These are phyloP conservation scores for Philotrypesis tridentata DNA, from an alignment of 1,140 invertebrate species.

Conservation along the genomic window DNA sequence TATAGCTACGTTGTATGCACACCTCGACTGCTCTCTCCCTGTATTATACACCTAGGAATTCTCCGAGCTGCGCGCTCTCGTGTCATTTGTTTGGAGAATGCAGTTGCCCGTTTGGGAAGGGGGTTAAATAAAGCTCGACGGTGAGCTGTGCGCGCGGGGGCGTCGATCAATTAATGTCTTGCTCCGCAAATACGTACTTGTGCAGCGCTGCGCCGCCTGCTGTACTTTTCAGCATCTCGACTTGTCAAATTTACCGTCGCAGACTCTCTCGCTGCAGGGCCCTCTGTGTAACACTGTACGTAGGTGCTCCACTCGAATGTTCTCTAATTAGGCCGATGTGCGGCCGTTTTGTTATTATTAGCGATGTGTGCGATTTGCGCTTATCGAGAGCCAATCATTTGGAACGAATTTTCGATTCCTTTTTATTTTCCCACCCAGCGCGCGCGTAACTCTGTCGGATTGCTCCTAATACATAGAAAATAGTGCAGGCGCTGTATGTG, in stretches of 20 bases:
- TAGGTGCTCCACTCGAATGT: background rate
- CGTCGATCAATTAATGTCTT: background rate
- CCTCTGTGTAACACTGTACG: too few relatives aligned
- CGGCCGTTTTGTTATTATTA: background rate
- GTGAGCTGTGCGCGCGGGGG: too few relatives aligned
- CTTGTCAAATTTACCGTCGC: slow-evolving; percentile 3
- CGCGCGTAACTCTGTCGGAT: background rate
- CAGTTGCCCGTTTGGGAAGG: too few relatives aligned
- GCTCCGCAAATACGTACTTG: background rate
- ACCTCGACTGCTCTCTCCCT: background rate
- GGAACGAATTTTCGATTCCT: background rate
- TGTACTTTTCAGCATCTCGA: slow-evolving; percentile 30
- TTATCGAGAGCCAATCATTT: background rate
- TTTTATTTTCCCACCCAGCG: background rate
- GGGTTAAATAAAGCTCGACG: slow-evolving; percentile 47
- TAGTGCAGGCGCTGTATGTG: too few relatives aligned
- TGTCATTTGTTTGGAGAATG: slow-evolving; percentile 67
- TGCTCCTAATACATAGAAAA: too few relatives aligned
- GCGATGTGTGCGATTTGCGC: background rate
- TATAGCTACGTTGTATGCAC: background rate
- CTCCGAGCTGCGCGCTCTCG: too few relatives aligned
- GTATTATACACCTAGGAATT: too few relatives aligned
- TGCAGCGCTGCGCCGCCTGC: background rate
- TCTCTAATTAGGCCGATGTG: slow-evolving; percentile 37
- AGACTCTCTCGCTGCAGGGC: too few relatives aligned